phyloP scores from a whole-genome alignment of 1,140 invertebrate genomes.

The Scaptomyza montana region DNA sequence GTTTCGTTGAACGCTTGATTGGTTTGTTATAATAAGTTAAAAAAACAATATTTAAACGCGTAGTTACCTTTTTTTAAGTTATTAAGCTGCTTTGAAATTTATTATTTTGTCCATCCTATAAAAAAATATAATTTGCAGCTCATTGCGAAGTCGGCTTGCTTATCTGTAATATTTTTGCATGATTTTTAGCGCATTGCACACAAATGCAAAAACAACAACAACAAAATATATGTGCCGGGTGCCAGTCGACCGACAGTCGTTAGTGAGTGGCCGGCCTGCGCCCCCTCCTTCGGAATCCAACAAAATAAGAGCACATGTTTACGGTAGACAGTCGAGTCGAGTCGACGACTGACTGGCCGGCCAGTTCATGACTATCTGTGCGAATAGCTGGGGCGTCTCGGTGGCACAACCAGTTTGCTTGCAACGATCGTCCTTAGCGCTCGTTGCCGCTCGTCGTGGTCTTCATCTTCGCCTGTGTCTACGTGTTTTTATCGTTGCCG shows the following conservation, averaged over 20 bases:
- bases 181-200: constrained; percentile 49
- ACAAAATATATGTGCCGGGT: constrained; percentile 2
- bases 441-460: constrained; percentile 21
- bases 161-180: neutral
- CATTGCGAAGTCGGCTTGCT: constrained; percentile 8
- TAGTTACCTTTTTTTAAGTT: no score
- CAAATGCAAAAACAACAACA: constrained; percentile 60
- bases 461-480: neutral
- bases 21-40: no score
- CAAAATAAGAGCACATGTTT: constrained; percentile 44
- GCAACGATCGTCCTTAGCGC: constrained; percentile 71
- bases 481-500: neutral
- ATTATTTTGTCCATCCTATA: no score
- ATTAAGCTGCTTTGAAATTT: no score
- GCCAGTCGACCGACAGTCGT: constrained; percentile 21
- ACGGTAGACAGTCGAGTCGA: constrained; percentile 1
- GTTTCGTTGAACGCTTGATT: no score
- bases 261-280: neutral
- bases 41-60: no score
- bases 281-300: constrained; percentile 8
- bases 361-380: constrained; percentile 21
- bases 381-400: constrained; percentile 28
- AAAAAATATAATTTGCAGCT: constrained; percentile 5
- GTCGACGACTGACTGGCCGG: constrained; percentile 5
- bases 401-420: constrained; percentile 70